Conservation (phyloP, 2,888 invertebrate species). For the Cataglyphis albicans region DNA sequence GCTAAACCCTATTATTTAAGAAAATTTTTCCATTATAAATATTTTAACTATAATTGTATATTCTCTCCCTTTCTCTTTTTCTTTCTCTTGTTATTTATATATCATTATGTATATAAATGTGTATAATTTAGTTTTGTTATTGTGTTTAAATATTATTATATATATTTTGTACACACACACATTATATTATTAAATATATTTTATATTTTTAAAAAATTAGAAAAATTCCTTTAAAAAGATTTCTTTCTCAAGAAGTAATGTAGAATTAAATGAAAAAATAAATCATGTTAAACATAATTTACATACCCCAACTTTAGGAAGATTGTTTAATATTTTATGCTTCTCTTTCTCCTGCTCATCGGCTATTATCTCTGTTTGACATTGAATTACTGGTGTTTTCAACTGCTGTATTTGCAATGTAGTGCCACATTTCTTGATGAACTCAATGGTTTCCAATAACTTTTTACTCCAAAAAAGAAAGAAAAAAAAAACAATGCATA, state of each 20-base stretch:
- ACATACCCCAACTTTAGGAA: constrained; percentile 79
- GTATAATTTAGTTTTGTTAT: not conserved
- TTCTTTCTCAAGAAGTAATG: not conserved
- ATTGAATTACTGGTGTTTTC: constrained; percentile 43
- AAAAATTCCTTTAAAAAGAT: not conserved
- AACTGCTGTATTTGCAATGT: constrained; percentile 74
- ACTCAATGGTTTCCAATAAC: constrained; percentile 91
- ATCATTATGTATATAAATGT: not conserved
- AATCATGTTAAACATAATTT: not conserved
- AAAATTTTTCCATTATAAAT: constrained; percentile 17
- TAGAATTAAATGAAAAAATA: not conserved
- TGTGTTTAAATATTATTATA: not conserved
- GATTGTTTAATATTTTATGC: constrained; percentile 61
- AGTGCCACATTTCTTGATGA: constrained; percentile 88
- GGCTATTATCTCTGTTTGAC: constrained; percentile 54
- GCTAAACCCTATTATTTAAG: constrained; percentile 89
- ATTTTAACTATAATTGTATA: constrained; percentile 3
- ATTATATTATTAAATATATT: not conserved
- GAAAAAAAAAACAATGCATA: not conserved
- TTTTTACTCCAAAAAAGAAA: constrained; percentile 83
- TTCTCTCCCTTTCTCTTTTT: not conserved
- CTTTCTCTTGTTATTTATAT: not conserved
- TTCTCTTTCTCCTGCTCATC: constrained; percentile 66
- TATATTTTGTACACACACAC: not conserved
- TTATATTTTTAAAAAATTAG: not conserved